Evolutionary conservation across 2,888 invertebrate genomes (phyloP).

Genomic region (Liopterus haemorrhoidalis): DNA sequence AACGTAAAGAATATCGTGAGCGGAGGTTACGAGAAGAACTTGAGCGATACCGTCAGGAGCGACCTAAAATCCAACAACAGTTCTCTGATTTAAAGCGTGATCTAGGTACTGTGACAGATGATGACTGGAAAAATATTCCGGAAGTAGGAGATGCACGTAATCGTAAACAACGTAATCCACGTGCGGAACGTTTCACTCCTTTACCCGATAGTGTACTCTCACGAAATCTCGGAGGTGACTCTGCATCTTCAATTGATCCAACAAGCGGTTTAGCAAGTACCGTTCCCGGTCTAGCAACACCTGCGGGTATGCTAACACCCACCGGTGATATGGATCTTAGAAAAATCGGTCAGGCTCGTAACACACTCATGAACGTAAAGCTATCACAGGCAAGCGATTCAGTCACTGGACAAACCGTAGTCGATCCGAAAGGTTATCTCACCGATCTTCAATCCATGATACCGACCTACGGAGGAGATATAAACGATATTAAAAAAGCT

Average conservation of each 20-base stretch:
- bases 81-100: slow-evolving; percentile 95
- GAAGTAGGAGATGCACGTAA: slow-evolving; percentile 99
- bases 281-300: slow-evolving; percentile 79
- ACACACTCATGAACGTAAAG: slow-evolving; percentile 98
- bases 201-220: slow-evolving; percentile 93
- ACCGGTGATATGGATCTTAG: slow-evolving; percentile 91
- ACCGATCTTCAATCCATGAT: slow-evolving; percentile 99
- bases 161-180: slow-evolving; percentile 89
- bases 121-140: slow-evolving; percentile 95
- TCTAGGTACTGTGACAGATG: slow-evolving; percentile 73
- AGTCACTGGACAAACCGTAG: slow-evolving; percentile 97
- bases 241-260: slow-evolving; percentile 73
- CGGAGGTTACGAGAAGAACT: slow-evolving; percentile 85
- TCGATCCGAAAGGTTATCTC: slow-evolving; percentile 99
- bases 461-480: slow-evolving; percentile 96
- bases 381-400: slow-evolving; percentile 93
- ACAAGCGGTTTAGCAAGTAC: slow-evolving; percentile 80
- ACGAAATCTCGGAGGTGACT: slow-evolving; percentile 77
- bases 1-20: slow-evolving; percentile 91
- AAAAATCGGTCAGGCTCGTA: slow-evolving; percentile 98
- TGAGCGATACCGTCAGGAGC: slow-evolving; percentile 95
- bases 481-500: slow-evolving; percentile 97
- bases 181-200: slow-evolving; percentile 95
- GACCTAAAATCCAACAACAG: slow-evolving; percentile 98
- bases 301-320: slow-evolving; percentile 75